Evolutionary conservation across 53 echinoderm and acorn worm genomes (phyloP).

Genomic region (Hippasteria phrygiana): DNA sequence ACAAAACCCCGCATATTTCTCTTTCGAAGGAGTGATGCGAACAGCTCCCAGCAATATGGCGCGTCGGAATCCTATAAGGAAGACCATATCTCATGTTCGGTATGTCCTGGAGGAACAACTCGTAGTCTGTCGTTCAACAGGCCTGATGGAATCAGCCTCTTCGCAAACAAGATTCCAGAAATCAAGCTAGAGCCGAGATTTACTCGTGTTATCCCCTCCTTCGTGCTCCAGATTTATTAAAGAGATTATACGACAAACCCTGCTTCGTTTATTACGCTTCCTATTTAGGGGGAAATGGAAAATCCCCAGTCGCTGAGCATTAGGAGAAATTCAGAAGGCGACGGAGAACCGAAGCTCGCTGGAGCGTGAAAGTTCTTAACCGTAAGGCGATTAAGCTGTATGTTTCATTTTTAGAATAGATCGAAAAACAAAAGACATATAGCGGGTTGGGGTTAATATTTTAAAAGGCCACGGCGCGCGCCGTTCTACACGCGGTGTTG

Average conservation of each 20-base stretch:
- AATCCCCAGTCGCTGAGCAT: slow-evolving; percentile 10
- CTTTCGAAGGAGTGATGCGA: slow-evolving; percentile 24
- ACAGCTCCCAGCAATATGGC: slow-evolving; percentile 27
- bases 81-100: not conserved
- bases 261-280: not conserved
- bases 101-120: slow-evolving; percentile 29
- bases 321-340: slow-evolving; percentile 23
- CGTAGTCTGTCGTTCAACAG: slow-evolving; percentile 39
- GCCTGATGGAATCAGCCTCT: not conserved
- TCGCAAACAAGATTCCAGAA: slow-evolving; percentile 52
- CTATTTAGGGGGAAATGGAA: not conserved
- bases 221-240: not conserved
- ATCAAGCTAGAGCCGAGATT: slow-evolving; percentile 28
- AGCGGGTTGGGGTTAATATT: not conserved
- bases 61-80: slow-evolving; percentile 34
- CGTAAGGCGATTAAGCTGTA: slow-evolving; percentile 46
- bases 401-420: not conserved
- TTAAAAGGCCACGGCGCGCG: not conserved
- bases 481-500: not conserved
- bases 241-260: slow-evolving; percentile 22
- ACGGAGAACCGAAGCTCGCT: slow-evolving; percentile 4
- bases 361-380: slow-evolving; percentile 39
- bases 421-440: slow-evolving; percentile 3
- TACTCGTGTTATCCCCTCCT: slow-evolving; percentile 19
- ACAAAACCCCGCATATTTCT: too few species aligned